Percentiles rank a stretch among this genome's conserved stretches.
Conservation (phyloP, 2,888 invertebrate species). For the Toxonevra muliebris region DNA sequence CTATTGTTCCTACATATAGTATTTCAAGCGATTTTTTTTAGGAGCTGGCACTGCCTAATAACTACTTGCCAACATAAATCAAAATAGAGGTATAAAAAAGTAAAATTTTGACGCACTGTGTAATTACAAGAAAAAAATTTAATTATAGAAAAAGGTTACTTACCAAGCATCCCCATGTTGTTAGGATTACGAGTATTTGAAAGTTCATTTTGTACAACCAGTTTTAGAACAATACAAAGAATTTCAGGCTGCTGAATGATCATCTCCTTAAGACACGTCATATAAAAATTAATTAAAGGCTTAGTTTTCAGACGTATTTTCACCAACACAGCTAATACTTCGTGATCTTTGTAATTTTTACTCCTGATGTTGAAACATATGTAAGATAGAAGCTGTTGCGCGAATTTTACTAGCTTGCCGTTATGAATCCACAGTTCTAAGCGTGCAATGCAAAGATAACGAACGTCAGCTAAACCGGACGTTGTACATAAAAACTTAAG, state of each 20-base stretch:
- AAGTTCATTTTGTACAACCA: conserved; percentile 94
- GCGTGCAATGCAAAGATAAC: conserved; percentile 65
- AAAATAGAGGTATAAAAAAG: too few species aligned
- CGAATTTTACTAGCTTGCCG: conserved; percentile 90
- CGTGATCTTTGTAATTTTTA: conserved; percentile 73
- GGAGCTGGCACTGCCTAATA: too few species aligned
- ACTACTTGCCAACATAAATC: too few species aligned
- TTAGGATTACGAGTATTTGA: conserved; percentile 92
- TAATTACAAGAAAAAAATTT: not conserved
- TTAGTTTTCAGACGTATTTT: conserved; percentile 95
- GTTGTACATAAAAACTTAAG: conserved; percentile 85
- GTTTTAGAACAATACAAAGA: conserved; percentile 84
- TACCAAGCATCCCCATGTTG: conserved; percentile 86
- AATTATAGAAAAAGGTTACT: conserved; percentile 32
- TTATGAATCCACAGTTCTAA: conserved; percentile 96
- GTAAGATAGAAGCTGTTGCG: conserved; percentile 90
- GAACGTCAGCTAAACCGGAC: conserved; percentile 84
- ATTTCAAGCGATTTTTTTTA: too few species aligned
- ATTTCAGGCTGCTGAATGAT: conserved; percentile 86
- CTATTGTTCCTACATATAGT: too few species aligned
- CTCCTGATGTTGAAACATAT: conserved; percentile 90
- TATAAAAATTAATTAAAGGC: conserved; percentile 87
- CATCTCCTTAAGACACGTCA: conserved; percentile 90
- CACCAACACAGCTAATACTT: conserved; percentile 84
- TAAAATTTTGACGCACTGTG: too few species aligned